Base-by-base conservation (phyloP, 2,888 invertebrate genomes). In the Drosophila fungiperda region DNA sequence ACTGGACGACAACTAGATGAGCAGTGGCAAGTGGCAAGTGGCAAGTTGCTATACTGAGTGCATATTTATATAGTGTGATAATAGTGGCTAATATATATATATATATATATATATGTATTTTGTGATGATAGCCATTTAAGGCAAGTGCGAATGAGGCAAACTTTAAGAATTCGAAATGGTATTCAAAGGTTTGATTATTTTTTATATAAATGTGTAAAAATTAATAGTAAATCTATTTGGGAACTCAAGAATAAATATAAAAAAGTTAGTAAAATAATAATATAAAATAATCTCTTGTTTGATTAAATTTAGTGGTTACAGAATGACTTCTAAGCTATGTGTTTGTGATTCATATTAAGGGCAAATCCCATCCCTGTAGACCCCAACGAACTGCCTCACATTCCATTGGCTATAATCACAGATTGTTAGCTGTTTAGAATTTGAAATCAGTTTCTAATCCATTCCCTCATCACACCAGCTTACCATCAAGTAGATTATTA, bases 371-470 rank as follows among this genome's bases (percentile, higher is more conserved):
- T 1, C 3, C 20, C 20, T 7, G 12, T 15, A n/a, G 29, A n/a
- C 17, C n/a, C n/a, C 29, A 38, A 17, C 17, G 9, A 49, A 29
- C 29, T 5, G 17, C 15, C 32, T 35, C 15, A 35, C 2, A 36
- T 29, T 15, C 40, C 20, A 8, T 49, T 5, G 17, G 50, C 38
- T 42, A 50, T 38, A 55, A 64, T 64, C 50, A 64, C 33, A 64
- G 58, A 62, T 75, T 76, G 38, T 59, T 72, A 26, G 38, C 35
- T 49, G 33, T 63, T 38, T 35, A 48, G 70, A 42, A 58, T 15
- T 32, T 61, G 42, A 69, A 71, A 63, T 66, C 66, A 38, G 66
- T 42, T 71, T 60, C 49, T 60, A 78, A 77, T 69, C 80, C 80
- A 40, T 57, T 45, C 35, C 40, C 68, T 74, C 63, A 75, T 52